Evolutionary conservation across 2,113 vertebrate genomes (phyloP).

Genomic region (Pseudorectes ferrugineus): DNA sequence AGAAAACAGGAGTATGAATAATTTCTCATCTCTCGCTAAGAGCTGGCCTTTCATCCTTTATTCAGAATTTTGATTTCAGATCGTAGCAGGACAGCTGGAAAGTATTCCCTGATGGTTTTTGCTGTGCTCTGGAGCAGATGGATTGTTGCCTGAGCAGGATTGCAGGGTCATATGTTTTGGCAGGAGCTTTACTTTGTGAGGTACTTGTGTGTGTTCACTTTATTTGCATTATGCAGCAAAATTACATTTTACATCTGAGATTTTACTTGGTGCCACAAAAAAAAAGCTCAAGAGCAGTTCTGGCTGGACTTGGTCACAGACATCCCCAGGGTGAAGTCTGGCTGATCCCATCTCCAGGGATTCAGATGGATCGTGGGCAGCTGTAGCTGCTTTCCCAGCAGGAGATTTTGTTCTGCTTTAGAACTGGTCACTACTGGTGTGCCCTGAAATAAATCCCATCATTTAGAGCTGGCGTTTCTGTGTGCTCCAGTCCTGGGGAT

Average conservation of each 20-base stretch:
- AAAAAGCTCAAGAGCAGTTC: background rate
- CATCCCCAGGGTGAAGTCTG: background rate
- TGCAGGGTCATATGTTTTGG: background rate
- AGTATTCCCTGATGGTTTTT: background rate
- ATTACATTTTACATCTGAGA: fast-evolving
- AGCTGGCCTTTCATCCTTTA: background rate
- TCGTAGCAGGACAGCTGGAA: background rate
- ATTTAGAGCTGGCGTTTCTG: background rate
- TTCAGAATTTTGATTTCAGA: background rate
- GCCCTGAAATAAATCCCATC: background rate
- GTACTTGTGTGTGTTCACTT: background rate
- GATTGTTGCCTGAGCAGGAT: background rate
- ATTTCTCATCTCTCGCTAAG: background rate
- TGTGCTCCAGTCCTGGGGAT: background rate
- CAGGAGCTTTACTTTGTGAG: background rate
- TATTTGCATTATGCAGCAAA: background rate
- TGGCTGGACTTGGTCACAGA: background rate
- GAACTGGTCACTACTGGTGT: background rate
- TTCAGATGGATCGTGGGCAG: background rate
- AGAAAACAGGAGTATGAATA: background rate
- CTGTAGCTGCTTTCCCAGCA: background rate
- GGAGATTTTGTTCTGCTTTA: background rate
- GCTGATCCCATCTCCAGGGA: background rate
- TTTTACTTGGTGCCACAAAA: background rate
- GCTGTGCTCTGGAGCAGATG: background rate